Evolutionary conservation across 2,113 vertebrate species (phyloP).

Genomic region (Falco punctatus): DNA sequence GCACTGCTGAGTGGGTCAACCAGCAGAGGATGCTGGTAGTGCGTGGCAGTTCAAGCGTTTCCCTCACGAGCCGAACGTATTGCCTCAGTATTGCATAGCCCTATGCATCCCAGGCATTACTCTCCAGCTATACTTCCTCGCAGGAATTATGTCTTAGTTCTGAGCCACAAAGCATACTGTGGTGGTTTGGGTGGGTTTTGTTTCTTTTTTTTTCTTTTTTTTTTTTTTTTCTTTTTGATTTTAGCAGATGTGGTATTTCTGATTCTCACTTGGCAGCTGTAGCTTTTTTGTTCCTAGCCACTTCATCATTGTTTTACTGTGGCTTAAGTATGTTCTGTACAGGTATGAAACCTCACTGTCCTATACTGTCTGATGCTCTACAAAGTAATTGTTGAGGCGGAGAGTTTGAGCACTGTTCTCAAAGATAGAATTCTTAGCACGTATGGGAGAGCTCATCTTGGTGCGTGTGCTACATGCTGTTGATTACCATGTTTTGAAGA

Average conservation of each 20-base stretch:
- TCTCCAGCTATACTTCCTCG: not conserved
- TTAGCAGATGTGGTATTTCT: not conserved
- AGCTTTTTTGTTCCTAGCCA: not conserved
- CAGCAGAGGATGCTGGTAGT: constrained; percentile 22
- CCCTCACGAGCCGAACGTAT: fast-evolving
- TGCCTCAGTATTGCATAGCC: not conserved
- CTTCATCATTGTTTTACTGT: not conserved
- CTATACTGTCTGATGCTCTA: not conserved
- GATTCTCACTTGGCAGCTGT: not conserved
- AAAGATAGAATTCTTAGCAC: not conserved
- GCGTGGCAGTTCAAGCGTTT: not conserved
- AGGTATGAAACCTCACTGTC: not conserved
- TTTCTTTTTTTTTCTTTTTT: not conserved
- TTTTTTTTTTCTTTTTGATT: not conserved
- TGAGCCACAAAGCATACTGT: not conserved
- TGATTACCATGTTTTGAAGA: not conserved
- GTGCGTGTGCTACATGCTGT: not conserved
- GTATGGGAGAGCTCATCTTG: not conserved
- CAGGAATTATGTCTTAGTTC: not conserved
- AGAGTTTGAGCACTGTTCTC: not conserved
- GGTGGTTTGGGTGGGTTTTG: not conserved
- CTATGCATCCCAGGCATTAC: not conserved
- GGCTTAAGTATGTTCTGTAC: not conserved
- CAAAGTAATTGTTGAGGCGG: not conserved
- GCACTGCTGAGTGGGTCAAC: not conserved